Evolutionary conservation across 2,888 invertebrate genomes (phyloP).

Genomic region (Tetragonisca angustula): DNA sequence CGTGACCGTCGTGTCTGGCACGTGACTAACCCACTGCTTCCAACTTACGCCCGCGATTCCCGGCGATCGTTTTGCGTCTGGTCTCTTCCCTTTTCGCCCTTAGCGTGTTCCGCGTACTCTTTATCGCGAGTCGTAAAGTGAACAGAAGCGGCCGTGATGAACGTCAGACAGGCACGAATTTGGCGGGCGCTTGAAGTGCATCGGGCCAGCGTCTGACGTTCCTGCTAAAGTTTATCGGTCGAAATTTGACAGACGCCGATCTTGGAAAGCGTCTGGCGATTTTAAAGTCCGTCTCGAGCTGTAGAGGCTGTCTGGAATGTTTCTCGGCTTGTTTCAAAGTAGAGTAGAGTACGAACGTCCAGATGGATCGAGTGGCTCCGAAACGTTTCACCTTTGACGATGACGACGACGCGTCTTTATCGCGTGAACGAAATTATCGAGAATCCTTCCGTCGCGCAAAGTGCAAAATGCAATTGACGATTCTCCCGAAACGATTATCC

Average conservation of each 20-base stretch:
- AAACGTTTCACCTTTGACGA: slow-evolving; percentile 20
- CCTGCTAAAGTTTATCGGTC: slow-evolving; percentile 43
- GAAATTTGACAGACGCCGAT: slow-evolving; percentile 47
- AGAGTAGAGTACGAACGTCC: neutral
- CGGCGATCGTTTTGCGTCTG: neutral
- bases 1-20: slow-evolving; percentile 17
- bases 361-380: slow-evolving; percentile 34
- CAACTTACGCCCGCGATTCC: neutral
- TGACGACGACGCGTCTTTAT: slow-evolving; percentile 16
- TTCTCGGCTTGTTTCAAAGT: slow-evolving; percentile 37
- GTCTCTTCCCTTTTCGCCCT: too few relatives aligned
- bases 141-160: slow-evolving; percentile 38
- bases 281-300: slow-evolving; percentile 24
- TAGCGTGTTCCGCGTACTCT: neutral
- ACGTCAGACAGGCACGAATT: slow-evolving; percentile 36
- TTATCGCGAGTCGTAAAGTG: neutral
- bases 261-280: slow-evolving; percentile 55
- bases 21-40: slow-evolving; percentile 26
- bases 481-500: slow-evolving; percentile 2
- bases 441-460: neutral
- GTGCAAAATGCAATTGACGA: neutral
- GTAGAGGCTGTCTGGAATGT: slow-evolving; percentile 41
- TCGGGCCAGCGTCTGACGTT: slow-evolving; percentile 44
- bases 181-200: slow-evolving; percentile 59
- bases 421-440: slow-evolving; percentile 8